Evolutionary conservation across 1,140 invertebrate genomes (phyloP), one percentile per base, ranked within the genome.

Genomic region (Littorina saxatilis): DNA sequence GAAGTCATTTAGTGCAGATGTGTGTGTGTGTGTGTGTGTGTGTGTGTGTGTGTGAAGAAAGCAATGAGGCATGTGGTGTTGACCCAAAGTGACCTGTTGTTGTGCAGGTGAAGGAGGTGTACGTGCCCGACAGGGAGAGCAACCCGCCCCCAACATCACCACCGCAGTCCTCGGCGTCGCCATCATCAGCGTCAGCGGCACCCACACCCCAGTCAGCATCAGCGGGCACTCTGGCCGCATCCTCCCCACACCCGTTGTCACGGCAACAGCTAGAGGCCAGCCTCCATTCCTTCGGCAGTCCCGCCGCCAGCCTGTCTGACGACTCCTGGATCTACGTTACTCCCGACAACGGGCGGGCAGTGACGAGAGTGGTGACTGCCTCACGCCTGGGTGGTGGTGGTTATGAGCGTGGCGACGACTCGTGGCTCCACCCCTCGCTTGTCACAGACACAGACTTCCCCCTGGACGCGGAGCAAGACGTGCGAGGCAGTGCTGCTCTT

Each of bases 271-370:
- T 58, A 3, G 76, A 63, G 27, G n/a, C 27, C 23, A 29, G 23
- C 7, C 20, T 39, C 15, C 75, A n/a, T 5, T 63, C 75, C 23
- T 40, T 40, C 11, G 32, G 11, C 23, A 66, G 55, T 37, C 58
- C 76, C 3, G 55, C 55, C 35, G 13, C 35, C 29, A 78, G 55
- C 40, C 27, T 78, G 32, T 78, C 76, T 15, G 76, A 78, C 39
- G 55, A 78, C 39, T 78, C 76, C n/a, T 78, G 76, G 76, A 43
- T 78, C n/a, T 78, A 37, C n/a, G 70, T 73, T 0, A 9, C 70
- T 39, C 40, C 70, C 23, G 70, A 73, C 7, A 13, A 2, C 43
- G 20, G 40, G 9, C 70, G 5, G 9, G 27, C 27, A 27, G 27
- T 23, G 20, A 23, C 23, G 2, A 29, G 70, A 73, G 20, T 43